Conservation (phyloP, 1,140 invertebrate genomes). For the Pachyrhynchus sulphureomaculatus region DNA sequence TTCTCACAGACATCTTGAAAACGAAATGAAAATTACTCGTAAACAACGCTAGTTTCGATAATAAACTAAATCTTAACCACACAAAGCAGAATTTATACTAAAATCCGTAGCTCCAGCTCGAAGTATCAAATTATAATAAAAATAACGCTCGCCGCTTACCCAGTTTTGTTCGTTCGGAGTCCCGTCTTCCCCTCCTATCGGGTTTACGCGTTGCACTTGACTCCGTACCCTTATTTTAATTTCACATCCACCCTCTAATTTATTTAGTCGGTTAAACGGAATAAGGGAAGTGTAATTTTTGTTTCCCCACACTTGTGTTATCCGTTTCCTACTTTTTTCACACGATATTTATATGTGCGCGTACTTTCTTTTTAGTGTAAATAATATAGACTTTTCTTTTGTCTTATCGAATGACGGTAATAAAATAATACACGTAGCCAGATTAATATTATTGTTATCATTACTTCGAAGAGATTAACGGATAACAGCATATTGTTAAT, state of each 20-base stretch:
- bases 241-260: constrained; percentile 44
- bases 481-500: no score
- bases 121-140: constrained; percentile 23
- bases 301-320: not conserved
- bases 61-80: not conserved
- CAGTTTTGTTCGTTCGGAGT: constrained; percentile 16
- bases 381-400: no score
- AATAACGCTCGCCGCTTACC: not conserved
- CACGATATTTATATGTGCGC: no score
- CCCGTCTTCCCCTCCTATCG: constrained; percentile 33
- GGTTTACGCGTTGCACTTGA: constrained; percentile 30
- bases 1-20: constrained; percentile 37
- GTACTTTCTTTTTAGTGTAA: no score
- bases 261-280: constrained; percentile 37
- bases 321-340: constrained; percentile 4
- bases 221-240: constrained; percentile 34
- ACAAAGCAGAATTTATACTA: not conserved
- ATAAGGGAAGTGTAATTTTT: no score
- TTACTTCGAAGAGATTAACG: no score
- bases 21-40: not conserved
- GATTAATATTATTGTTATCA: no score
- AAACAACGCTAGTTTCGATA: not conserved
- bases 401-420: no score
- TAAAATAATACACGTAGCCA: no score
- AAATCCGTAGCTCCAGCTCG: constrained; percentile 5